Conservation (phyloP, 2,113 vertebrate genomes). For the Microcebus griseorufus region DNA sequence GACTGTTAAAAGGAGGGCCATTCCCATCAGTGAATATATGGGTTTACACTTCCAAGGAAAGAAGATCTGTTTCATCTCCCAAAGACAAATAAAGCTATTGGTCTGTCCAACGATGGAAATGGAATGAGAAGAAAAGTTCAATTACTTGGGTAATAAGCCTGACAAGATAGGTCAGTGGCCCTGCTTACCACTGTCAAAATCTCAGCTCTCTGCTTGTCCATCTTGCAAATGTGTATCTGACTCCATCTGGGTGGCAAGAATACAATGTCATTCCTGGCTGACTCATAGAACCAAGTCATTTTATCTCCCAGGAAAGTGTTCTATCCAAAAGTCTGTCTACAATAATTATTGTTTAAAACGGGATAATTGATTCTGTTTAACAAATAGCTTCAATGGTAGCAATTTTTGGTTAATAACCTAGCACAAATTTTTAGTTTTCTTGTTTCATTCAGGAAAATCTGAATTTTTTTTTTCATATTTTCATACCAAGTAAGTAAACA, state of each 20-base stretch:
- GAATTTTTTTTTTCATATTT: neutral
- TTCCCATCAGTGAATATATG: constrained; percentile 34
- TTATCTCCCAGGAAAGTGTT: neutral
- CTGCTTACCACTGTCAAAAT: constrained; percentile 47
- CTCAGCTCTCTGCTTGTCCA: constrained; percentile 11
- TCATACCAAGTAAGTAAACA: neutral
- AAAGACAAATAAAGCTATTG: constrained; percentile 62
- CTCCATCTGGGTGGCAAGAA: neutral
- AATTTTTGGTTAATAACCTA: neutral
- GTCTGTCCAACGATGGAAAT: constrained; percentile 19
- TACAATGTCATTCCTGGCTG: neutral
- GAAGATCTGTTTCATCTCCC: constrained; percentile 38
- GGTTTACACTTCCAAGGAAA: neutral
- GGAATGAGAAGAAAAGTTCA: constrained; percentile 50
- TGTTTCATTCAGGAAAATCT: neutral
- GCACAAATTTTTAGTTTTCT: neutral
- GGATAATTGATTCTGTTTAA: constrained; percentile 6
- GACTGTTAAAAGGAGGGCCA: neutral
- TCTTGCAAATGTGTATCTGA: constrained; percentile 50
- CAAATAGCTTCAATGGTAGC: neutral
- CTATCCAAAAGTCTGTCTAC: neutral
- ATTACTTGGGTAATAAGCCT: constrained; percentile 57
- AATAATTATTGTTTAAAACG: constrained; percentile 10
- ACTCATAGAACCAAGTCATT: neutral
- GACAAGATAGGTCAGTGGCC: constrained; percentile 1